A percentile compares a stretch with the other conserved stretches of the same genome.
These are phyloP conservation scores for Ennomos erosarius DNA, from an alignment of 2,888 invertebrate species.

Conservation along the genomic window DNA sequence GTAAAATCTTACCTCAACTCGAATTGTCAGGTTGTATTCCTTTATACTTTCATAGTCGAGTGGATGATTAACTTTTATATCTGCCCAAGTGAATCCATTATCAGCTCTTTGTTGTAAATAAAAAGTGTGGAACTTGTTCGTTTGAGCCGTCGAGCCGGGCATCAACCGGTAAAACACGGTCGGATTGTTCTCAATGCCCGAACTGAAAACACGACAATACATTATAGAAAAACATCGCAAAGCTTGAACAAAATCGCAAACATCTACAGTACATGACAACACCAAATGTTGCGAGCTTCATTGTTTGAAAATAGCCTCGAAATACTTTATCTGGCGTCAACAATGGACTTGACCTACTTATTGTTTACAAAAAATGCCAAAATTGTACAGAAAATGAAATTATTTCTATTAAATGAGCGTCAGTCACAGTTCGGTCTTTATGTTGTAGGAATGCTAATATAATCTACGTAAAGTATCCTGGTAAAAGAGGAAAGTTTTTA, in stretches of 20 bases:
- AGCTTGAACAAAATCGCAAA: conserved; percentile 30
- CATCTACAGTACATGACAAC: conserved; percentile 64
- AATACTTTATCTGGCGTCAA: conserved; percentile 34
- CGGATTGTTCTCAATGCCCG: conserved; percentile 98
- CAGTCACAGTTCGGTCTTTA: conserved; percentile 26
- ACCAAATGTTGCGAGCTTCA: conserved; percentile 44
- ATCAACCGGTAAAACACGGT: conserved; percentile 98
- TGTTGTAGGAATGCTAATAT: neutral
- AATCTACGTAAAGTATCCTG: no score
- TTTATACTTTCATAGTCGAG: conserved; percentile 97
- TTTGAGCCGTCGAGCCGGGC: conserved; percentile 98
- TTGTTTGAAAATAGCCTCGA: conserved; percentile 34
- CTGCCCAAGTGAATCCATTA: conserved; percentile 97
- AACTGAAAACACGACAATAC: conserved; percentile 86
- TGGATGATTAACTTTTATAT: conserved; percentile 98
- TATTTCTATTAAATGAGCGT: conserved; percentile 21
- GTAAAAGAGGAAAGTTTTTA: no score
- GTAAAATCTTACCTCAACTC: conserved; percentile 92
- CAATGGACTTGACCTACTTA: conserved; percentile 33
- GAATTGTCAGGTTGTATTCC: conserved; percentile 97
- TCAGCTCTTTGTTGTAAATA: conserved; percentile 97
- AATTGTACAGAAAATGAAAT: conserved; percentile 20
- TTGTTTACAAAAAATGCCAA: conserved; percentile 27
- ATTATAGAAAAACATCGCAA: conserved; percentile 49
- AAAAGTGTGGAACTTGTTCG: conserved; percentile 97